Conservation (phyloP, 2,113 vertebrate species). For the Phalacrocorax pelagicus region DNA sequence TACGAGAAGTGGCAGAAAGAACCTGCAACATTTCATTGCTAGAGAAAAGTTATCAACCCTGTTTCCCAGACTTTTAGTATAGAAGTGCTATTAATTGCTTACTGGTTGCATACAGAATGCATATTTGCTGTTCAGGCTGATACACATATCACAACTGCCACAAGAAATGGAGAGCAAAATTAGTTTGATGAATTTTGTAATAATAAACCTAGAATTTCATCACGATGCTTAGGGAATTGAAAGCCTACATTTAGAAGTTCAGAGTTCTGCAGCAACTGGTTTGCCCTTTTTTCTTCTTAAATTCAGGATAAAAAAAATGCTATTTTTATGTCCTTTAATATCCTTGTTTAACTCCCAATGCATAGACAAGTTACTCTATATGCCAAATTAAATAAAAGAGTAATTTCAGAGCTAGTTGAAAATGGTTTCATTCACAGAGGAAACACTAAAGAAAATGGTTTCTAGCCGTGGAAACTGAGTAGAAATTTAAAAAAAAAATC, state of each 20-base stretch:
- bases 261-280: neutral
- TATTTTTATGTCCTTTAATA: neutral
- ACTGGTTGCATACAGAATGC: neutral
- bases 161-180: neutral
- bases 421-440: neutral
- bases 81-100: conserved; percentile 11
- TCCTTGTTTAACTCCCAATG: neutral
- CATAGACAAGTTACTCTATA: neutral
- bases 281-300: neutral
- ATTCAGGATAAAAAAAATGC: neutral
- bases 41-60: neutral
- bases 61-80: conserved; percentile 1
- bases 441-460: neutral
- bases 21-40: neutral
- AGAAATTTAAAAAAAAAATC: neutral
- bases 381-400: neutral
- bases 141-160: neutral
- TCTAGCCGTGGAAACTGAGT: neutral
- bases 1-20: conserved; percentile 33
- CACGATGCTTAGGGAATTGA: neutral
- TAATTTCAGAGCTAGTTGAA: neutral
- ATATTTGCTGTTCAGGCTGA: neutral
- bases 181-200: neutral
- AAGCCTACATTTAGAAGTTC: neutral
- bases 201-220: neutral